Conservation (phyloP, 2,797 vertebrate genomes). For the Apogon talboti region DNA sequence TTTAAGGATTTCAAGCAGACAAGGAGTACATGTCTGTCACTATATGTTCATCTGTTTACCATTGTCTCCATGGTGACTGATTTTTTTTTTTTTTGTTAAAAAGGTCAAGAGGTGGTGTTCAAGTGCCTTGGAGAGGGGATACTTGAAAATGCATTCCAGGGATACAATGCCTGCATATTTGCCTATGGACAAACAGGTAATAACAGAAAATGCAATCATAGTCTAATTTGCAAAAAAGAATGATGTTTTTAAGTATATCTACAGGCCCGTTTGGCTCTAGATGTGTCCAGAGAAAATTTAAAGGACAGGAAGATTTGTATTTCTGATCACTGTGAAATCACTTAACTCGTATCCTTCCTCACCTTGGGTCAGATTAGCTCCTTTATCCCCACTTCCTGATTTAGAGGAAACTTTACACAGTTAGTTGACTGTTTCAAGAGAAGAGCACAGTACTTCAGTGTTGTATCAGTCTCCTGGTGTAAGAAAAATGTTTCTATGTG, state of each 20-base stretch:
- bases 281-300: constrained; percentile 32
- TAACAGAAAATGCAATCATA: constrained; percentile 33
- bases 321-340: constrained; percentile 68
- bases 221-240: not conserved
- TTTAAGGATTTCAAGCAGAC: constrained; percentile 14
- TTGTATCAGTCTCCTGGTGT: not conserved
- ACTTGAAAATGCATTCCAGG: constrained; percentile 99
- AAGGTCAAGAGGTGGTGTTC: constrained; percentile 99
- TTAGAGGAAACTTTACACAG: constrained; percentile 37
- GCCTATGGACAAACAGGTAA: constrained; percentile 99
- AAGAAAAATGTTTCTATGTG: not conserved
- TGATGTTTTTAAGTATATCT: constrained; percentile 26
- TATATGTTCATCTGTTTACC: constrained; percentile 62
- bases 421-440: constrained; percentile 28
- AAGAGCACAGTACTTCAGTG: constrained; percentile 11
- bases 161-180: constrained; percentile 99
- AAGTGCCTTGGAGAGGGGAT: constrained; percentile 99
- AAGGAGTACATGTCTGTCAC: not conserved
- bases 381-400: constrained; percentile 58
- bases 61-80: constrained; percentile 65
- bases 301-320: constrained; percentile 68
- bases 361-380: constrained; percentile 39
- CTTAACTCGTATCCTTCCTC: constrained; percentile 60
- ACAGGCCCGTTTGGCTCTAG: constrained; percentile 28
- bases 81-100: constrained; percentile 72